Base-by-base conservation (phyloP, 2,113 vertebrate genomes). In the Limnothrissa miodon region DNA sequence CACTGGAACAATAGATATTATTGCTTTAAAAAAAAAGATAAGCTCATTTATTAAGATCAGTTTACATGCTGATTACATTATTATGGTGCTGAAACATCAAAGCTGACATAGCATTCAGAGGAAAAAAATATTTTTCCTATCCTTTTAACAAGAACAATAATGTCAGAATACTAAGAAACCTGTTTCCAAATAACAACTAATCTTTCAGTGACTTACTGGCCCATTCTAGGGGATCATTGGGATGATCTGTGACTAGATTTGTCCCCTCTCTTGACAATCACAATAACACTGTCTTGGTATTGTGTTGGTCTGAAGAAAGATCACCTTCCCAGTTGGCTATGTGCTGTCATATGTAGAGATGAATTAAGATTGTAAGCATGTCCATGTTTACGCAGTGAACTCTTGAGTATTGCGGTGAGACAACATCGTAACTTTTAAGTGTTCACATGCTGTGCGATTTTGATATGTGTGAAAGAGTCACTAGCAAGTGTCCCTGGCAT, bases 11-110 rank as follows among this genome's bases (percentile, higher is more conserved):
- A 74, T 74, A 36, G 66, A 74, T 74, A 74, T 74, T 74, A 74
- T 39, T 29, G 66, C 66, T 74, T 74, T 74, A 36, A 74, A 74
- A 66, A 82, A 82, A 29, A 74, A 81, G 15, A 78, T 74, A 74
- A 74, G 66, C 66, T 80, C 45, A 42, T 59, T 79, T 83, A 56
- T 78, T 82, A 84, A 83, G 45, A 48, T 79, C 78, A n/a, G 51
- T 86, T 86, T 79, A 45, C 48, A 85, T 83, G 80, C 62, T 46
- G 83, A 82, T 80, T 83, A 88, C 82, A 80, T 83, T 80, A 85
- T 83, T 85, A 88, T 86, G 87, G 87, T 87, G 89, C 89, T 89
- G 80, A 84, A 79, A 83, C 78, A 33, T 85, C 79, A 84, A 53
- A 33, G 66, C 66, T 74, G 66, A 74, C 29, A 74, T 33, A 74